These are phyloP conservation scores for Malurus splendens DNA, from an alignment of 2,797 vertebrate species.

Conservation along the genomic window DNA sequence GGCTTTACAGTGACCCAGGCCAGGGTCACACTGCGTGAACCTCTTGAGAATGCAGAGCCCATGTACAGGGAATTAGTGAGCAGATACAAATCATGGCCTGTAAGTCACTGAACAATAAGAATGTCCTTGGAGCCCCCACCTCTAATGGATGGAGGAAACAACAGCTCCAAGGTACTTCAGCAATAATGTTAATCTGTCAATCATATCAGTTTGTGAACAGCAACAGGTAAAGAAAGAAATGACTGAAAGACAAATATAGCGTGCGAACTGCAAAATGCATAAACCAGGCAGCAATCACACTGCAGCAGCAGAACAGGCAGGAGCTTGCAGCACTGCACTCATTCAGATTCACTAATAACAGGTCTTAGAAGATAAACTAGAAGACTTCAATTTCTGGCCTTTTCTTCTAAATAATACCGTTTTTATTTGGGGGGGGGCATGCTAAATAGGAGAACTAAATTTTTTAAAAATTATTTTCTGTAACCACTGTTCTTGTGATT, in stretches of 20 bases:
- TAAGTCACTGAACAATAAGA: neutral
- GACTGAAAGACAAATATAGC: neutral
- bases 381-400: neutral
- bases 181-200: neutral
- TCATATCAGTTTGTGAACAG: neutral
- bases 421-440: neutral
- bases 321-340: neutral
- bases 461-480: neutral
- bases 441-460: neutral
- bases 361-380: neutral
- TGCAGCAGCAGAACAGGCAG: neutral
- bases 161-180: neutral
- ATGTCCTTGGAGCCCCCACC: neutral
- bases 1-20: neutral
- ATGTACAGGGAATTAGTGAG: neutral
- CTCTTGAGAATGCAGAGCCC: neutral
- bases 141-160: neutral
- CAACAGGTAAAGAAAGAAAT: neutral
- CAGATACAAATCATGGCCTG: neutral
- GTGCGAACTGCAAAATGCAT: neutral
- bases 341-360: neutral
- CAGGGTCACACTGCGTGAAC: neutral
- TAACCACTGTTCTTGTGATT: neutral
- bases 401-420: neutral
- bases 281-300: neutral